phyloP scores from a whole-genome alignment of 1,140 invertebrate species.

The Scylla paramamosain region DNA sequence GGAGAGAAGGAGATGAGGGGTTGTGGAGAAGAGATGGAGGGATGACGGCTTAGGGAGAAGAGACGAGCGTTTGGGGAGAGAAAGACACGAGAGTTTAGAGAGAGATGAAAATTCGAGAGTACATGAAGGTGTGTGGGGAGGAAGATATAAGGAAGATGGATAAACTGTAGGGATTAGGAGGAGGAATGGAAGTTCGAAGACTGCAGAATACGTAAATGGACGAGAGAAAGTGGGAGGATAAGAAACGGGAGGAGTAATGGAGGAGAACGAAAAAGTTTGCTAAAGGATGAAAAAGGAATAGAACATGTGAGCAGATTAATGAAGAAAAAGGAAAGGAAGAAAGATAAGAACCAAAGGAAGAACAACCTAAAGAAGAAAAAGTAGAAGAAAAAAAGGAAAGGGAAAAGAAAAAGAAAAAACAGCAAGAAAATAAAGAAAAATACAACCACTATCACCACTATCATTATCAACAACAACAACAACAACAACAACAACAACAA shows the following conservation, averaged over 20 bases:
- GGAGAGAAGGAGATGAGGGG: neutral
- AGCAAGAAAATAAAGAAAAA: too few species aligned
- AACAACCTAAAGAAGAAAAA: too few species aligned
- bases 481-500: too few species aligned
- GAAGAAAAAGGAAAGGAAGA: neutral
- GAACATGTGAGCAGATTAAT: neutral
- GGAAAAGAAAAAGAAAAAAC: neutral
- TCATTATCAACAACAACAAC: neutral
- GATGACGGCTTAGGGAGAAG: too few species aligned
- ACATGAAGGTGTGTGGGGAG: neutral
- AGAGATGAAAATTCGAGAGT: too few species aligned
- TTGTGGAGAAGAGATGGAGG: too few species aligned
- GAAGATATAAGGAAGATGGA: neutral
- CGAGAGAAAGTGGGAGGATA: too few species aligned
- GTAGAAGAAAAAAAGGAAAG: neutral
- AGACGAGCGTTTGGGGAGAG: too few species aligned
- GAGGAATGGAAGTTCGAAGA: neutral
- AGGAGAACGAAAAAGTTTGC: too few species aligned
- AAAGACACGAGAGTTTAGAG: too few species aligned
- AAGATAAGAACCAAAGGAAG: neutral
- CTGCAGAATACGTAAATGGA: neutral
- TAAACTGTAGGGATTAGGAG: neutral
- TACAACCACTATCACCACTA: neutral
- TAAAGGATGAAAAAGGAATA: too few species aligned
- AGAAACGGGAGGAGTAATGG: too few species aligned